Evolutionary conservation across 2,797 vertebrate genomes (phyloP).

Genomic region (Bufotes viridis): DNA sequence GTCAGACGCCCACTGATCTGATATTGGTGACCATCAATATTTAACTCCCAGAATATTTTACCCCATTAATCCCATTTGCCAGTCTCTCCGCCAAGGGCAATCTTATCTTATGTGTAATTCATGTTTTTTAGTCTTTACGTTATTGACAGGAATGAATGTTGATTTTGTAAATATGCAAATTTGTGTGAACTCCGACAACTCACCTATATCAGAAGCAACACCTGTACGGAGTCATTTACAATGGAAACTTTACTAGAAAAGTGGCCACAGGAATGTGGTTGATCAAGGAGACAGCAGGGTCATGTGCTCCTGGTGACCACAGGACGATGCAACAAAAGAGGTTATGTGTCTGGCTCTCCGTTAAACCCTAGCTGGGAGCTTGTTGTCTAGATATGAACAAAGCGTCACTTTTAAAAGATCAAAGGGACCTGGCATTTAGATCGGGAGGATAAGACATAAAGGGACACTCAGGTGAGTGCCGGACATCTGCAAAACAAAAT

Average conservation of each 20-base stretch:
- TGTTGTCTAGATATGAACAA: conserved; percentile 55
- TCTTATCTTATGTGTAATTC: not conserved
- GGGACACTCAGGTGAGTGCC: conserved; percentile 52
- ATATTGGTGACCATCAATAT: too few species aligned
- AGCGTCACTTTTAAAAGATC: conserved; percentile 56
- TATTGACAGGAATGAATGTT: not conserved
- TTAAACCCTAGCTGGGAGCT: conserved; percentile 37
- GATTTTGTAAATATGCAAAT: not conserved
- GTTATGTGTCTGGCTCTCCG: conserved; percentile 51
- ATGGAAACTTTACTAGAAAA: conserved; percentile 13
- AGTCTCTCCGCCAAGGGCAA: not conserved
- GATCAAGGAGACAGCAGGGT: conserved; percentile 26
- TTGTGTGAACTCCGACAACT: not conserved
- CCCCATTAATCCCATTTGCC: not conserved
- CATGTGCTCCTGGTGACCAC: conserved; percentile 30
- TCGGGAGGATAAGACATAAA: conserved; percentile 55
- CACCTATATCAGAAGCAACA: not conserved
- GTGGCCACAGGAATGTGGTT: conserved; percentile 30
- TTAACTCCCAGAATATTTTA: too few species aligned
- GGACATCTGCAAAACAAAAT: conserved; percentile 62
- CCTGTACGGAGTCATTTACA: conserved; percentile 2
- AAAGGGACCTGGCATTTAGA: conserved; percentile 57
- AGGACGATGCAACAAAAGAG: conserved; percentile 42
- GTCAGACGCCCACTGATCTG: too few species aligned
- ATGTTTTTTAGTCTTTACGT: not conserved